phyloP scores from a whole-genome alignment of 1,140 invertebrate species.

The Whitmania pigra region DNA sequence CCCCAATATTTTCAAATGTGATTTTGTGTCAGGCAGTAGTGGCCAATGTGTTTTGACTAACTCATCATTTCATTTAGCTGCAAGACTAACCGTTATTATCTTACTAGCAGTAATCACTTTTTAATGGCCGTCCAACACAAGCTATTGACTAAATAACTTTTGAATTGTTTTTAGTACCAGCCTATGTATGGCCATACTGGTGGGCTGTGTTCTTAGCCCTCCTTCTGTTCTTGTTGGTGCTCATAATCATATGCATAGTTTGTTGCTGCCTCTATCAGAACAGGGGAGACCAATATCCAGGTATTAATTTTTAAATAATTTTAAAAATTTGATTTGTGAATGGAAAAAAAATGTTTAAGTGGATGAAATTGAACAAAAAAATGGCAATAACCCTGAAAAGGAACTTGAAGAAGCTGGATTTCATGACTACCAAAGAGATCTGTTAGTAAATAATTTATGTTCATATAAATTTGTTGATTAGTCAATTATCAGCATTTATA shows the following conservation, averaged over 20 bases:
- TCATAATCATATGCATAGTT: slow-evolving; percentile 21
- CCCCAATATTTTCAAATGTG: too few species aligned
- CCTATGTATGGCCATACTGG: slow-evolving; percentile 9
- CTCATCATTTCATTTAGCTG: too few species aligned
- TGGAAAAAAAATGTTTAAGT: slow-evolving; percentile 18
- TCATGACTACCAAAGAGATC: slow-evolving; percentile 26
- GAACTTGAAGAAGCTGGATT: slow-evolving; percentile 23
- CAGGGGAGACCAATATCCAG: slow-evolving; percentile 21
- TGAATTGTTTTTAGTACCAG: not conserved
- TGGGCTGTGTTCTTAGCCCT: slow-evolving; percentile 13
- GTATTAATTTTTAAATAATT: slow-evolving; percentile 2
- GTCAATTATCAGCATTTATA: not conserved
- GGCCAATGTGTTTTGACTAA: too few species aligned
- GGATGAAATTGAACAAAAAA: slow-evolving; percentile 26
- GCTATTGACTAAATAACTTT: not conserved
- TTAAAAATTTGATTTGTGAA: not conserved
- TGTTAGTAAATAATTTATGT: slow-evolving; percentile 19
- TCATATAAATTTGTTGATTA: not conserved
- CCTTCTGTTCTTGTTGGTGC: slow-evolving; percentile 18
- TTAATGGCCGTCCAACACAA: not conserved
- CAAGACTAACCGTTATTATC: too few species aligned
- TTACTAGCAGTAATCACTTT: too few species aligned
- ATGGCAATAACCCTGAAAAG: slow-evolving; percentile 27
- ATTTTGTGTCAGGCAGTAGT: too few species aligned
- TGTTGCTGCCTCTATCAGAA: slow-evolving; percentile 24